phyloP scores from a whole-genome alignment of 2,888 invertebrate species.

The Micoletzkya japonica region DNA sequence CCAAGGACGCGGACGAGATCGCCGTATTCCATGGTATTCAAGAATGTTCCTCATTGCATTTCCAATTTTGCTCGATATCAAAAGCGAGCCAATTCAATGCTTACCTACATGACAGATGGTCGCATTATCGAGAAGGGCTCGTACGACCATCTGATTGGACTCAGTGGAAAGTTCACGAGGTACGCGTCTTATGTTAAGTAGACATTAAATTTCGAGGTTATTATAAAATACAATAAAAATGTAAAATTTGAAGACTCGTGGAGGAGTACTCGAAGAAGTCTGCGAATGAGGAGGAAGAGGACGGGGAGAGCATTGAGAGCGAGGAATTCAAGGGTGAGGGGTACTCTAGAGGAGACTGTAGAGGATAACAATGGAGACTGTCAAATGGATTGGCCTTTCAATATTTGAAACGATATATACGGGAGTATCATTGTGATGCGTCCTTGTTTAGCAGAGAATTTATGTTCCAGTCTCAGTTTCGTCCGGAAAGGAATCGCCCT shows the following conservation, averaged over 20 bases:
- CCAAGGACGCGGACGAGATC: constrained; percentile 87
- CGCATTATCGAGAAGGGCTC: neutral
- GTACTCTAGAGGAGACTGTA: neutral
- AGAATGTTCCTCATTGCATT: neutral
- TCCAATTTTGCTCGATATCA: neutral
- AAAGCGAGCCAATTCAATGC: too few species aligned
- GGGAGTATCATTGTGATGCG: too few species aligned
- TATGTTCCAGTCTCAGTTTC: too few species aligned
- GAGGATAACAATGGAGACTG: neutral
- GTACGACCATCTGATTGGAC: neutral
- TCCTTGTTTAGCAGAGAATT: too few species aligned
- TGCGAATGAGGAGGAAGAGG: constrained; percentile 2
- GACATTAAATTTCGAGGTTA: too few species aligned
- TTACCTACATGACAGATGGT: constrained; percentile 5
- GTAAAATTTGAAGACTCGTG: constrained; percentile 1
- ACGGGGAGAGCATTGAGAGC: neutral
- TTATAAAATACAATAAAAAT: neutral
- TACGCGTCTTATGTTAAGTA: neutral
- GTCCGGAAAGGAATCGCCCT: too few species aligned
- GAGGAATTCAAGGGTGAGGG: neutral
- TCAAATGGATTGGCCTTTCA: too few species aligned
- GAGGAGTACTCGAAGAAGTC: constrained; percentile 9
- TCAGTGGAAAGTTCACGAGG: constrained; percentile 8
- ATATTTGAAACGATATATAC: too few species aligned
- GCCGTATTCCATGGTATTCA: constrained; percentile 75